Conservation (phyloP, 2,113 vertebrate species). For the Triplophysa rosa region DNA sequence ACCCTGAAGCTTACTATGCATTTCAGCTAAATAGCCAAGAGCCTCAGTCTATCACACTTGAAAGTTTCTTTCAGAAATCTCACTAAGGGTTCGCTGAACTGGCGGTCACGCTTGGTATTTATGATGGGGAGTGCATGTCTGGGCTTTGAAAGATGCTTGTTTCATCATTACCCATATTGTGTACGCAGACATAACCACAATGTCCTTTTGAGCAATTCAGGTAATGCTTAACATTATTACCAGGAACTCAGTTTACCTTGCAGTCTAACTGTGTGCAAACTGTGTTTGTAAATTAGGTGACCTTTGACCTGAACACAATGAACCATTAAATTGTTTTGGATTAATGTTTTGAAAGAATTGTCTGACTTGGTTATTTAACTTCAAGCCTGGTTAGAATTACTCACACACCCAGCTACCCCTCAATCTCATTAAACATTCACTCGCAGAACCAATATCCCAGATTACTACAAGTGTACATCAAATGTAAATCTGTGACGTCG, state of each 20-base stretch:
- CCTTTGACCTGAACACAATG: constrained; percentile 6
- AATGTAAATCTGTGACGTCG: constrained; percentile 35
- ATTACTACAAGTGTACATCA: constrained; percentile 46
- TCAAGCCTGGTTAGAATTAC: not conserved
- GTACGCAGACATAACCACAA: not conserved
- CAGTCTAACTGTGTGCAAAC: not conserved
- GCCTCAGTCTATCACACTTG: not conserved
- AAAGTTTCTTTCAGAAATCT: constrained; percentile 20
- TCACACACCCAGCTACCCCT: not conserved
- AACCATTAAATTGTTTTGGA: not conserved
- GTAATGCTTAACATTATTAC: constrained; percentile 5
- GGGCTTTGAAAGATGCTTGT: not conserved
- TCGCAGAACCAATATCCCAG: constrained; percentile 1
- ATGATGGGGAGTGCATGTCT: not conserved
- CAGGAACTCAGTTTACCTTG: not conserved
- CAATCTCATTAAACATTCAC: constrained; percentile 40
- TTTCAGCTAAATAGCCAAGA: constrained; percentile 11
- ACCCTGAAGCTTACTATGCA: not conserved
- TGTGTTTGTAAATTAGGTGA: not conserved
- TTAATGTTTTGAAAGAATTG: not conserved
- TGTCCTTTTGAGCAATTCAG: not conserved
- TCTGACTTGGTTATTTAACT: not conserved
- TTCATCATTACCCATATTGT: not conserved
- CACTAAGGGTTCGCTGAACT: not conserved
- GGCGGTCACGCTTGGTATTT: constrained; percentile 6